These are phyloP conservation scores for Rhinatrema bivittatum DNA, from an alignment of 2,797 vertebrate species.

Conservation along the genomic window DNA sequence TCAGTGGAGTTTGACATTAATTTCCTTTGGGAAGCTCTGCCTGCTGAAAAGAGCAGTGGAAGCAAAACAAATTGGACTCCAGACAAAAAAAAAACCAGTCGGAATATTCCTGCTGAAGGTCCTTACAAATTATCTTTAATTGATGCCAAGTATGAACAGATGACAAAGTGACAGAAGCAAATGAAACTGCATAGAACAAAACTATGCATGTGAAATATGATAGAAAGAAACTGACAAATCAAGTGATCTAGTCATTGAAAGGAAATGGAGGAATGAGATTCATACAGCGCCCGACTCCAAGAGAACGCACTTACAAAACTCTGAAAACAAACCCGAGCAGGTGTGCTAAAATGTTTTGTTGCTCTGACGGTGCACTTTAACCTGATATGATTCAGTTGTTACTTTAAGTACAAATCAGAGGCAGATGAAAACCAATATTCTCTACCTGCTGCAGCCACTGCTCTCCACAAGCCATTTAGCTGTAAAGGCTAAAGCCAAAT, in stretches of 20 bases:
- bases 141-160: conserved; percentile 72
- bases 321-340: conserved; percentile 35
- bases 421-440: no score
- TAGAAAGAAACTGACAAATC: conserved; percentile 48
- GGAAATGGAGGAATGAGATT: conserved; percentile 29
- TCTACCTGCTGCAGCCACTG: no score
- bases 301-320: conserved; percentile 38
- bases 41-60: no score
- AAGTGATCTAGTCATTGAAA: conserved; percentile 34
- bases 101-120: conserved; percentile 44
- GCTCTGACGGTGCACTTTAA: conserved; percentile 54
- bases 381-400: conserved; percentile 20
- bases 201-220: conserved; percentile 67
- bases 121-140: conserved; percentile 86
- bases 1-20: no score
- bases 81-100: conserved; percentile 61
- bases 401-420: neutral
- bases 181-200: conserved; percentile 77
- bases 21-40: no score
- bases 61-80: conserved; percentile 27
- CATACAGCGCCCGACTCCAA: conserved; percentile 46
- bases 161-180: conserved; percentile 67
- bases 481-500: no score
- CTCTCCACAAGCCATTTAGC: no score
- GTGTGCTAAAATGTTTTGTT: conserved; percentile 53